phyloP scores from a whole-genome alignment of 2,888 invertebrate genomes.

The Campoletis raptor region DNA sequence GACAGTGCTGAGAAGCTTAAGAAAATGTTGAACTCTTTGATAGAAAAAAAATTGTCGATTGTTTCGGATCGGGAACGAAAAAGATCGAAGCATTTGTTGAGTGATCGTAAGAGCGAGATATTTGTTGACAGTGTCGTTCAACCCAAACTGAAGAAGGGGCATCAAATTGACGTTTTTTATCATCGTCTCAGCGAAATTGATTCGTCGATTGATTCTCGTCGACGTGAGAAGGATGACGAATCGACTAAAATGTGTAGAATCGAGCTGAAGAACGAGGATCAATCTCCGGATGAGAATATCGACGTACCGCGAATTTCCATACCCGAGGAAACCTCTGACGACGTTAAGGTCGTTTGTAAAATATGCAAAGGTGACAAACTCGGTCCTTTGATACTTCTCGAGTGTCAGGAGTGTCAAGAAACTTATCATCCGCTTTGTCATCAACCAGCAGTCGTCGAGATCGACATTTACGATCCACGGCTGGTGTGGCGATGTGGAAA shows the following conservation, averaged over 20 bases:
- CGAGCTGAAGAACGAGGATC: slow-evolving; percentile 26
- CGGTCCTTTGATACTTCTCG: slow-evolving; percentile 78
- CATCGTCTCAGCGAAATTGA: not conserved
- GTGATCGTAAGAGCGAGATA: not conserved
- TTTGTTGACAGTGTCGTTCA: not conserved
- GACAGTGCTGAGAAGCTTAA: slow-evolving; percentile 76
- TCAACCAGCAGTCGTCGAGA: slow-evolving; percentile 77
- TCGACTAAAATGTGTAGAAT: slow-evolving; percentile 14
- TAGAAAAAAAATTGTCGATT: slow-evolving; percentile 71
- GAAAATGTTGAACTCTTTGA: slow-evolving; percentile 72
- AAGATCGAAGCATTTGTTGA: not conserved
- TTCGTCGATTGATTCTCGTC: slow-evolving; percentile 4
- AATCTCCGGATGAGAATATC: slow-evolving; percentile 61
- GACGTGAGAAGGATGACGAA: slow-evolving; percentile 9
- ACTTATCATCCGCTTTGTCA: slow-evolving; percentile 79
- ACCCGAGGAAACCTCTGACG: slow-evolving; percentile 79
- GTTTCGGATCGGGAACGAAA: slow-evolving; percentile 24
- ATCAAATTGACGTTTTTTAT: not conserved
- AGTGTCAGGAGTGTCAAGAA: slow-evolving; percentile 80
- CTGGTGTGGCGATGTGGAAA: slow-evolving; percentile 78
- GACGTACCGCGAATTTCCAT: slow-evolving; percentile 80
- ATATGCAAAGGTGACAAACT: slow-evolving; percentile 78
- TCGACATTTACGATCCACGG: slow-evolving; percentile 76
- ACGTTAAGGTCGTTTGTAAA: slow-evolving; percentile 69
- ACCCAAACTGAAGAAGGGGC: not conserved